Conservation (phyloP, 2,888 invertebrate species). For the Cryptosula pallasiana region DNA sequence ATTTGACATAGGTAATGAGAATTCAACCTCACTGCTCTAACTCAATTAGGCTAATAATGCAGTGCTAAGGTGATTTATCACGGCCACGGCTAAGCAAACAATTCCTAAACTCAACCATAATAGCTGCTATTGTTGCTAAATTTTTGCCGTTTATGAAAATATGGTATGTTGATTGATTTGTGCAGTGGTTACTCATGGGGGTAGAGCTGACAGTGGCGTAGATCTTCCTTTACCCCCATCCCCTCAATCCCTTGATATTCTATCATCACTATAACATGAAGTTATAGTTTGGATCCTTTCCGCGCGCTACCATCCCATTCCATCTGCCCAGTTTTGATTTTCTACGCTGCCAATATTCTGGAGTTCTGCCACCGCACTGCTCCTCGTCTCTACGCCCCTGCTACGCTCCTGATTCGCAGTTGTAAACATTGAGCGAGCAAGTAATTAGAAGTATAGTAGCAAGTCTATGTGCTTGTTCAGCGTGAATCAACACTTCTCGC, state of each 20-base stretch:
- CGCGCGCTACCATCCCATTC: no score
- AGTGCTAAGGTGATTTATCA: slow-evolving; percentile 1
- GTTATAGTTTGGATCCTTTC: no score
- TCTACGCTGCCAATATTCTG: no score
- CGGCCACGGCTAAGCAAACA: neutral
- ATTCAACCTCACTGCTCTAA: neutral
- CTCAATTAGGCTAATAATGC: slow-evolving; percentile 17
- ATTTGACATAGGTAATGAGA: neutral
- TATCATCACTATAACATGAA: no score
- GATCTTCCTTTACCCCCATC: no score
- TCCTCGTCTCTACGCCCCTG: no score
- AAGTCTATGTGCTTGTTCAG: neutral
- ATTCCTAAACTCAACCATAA: neutral
- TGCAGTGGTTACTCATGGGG: neutral
- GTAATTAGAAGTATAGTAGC: no score
- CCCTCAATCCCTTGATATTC: no score
- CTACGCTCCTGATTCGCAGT: no score
- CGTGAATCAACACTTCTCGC: slow-evolving; percentile 9
- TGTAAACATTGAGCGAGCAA: no score
- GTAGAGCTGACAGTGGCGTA: neutral
- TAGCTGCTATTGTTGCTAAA: neutral
- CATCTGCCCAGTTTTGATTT: no score
- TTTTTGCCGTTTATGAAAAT: slow-evolving; percentile 19
- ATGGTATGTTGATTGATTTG: neutral
- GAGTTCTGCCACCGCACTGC: no score